These are phyloP conservation scores for Sander vitreus DNA, from an alignment of 2,113 vertebrate genomes.

Conservation along the genomic window DNA sequence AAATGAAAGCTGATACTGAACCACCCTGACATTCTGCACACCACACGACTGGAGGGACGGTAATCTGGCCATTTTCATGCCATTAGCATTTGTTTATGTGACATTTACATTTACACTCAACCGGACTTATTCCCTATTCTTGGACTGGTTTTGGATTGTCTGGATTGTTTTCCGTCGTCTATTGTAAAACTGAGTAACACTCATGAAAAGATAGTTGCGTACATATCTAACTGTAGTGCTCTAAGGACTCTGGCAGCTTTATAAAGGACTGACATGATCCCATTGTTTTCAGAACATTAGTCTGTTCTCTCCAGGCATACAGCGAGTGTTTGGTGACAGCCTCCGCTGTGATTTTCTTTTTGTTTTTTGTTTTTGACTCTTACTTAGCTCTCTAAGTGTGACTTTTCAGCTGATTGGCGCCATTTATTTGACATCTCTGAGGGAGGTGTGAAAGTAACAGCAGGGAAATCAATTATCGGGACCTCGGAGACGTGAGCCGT, in stretches of 20 bases:
- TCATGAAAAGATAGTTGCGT: neutral
- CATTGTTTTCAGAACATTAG: neutral
- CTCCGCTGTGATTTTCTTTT: conserved; percentile 16
- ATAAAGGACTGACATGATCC: neutral
- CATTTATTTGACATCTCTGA: conserved; percentile 10
- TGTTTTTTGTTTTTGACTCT: conserved; percentile 14
- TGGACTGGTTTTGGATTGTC: neutral
- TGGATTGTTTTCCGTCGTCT: neutral
- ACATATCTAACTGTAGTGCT: neutral
- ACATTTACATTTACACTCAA: neutral
- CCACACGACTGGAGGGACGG: too few species aligned
- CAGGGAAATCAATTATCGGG: conserved; percentile 34
- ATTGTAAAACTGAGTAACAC: too few species aligned
- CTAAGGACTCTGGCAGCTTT: neutral
- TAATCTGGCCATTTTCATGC: too few species aligned
- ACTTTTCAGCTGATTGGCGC: conserved; percentile 13
- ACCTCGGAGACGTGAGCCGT: neutral
- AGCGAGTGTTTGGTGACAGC: neutral
- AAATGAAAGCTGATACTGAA: too few species aligned
- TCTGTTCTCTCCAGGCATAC: neutral
- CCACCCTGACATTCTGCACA: too few species aligned
- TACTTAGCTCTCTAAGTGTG: neutral
- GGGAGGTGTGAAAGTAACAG: conserved; percentile 5
- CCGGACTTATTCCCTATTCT: neutral
- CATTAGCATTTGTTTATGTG: neutral